Conservation (phyloP, 2,888 invertebrate species). For the Dynastes maya region DNA sequence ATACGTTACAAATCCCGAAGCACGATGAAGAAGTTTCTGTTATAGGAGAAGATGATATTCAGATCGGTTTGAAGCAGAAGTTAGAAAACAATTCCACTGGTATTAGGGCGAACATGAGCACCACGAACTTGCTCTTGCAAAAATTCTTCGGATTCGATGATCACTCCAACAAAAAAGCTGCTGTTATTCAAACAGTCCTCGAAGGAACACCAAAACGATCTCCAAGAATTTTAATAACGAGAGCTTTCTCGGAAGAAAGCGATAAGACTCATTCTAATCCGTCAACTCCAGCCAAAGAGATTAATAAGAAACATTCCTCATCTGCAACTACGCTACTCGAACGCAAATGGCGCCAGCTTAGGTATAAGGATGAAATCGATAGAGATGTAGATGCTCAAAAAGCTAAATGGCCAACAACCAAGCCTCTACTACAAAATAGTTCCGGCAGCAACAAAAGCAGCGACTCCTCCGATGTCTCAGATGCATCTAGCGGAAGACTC, state of each 20-base stretch:
- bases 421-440: slow-evolving; percentile 63
- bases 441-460: slow-evolving; percentile 66
- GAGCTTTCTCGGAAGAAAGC: slow-evolving; percentile 83
- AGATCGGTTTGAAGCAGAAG: slow-evolving; percentile 54
- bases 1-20: slow-evolving; percentile 78
- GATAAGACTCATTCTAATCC: slow-evolving; percentile 74
- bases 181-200: slow-evolving; percentile 62
- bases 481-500: slow-evolving; percentile 66
- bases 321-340: slow-evolving; percentile 69
- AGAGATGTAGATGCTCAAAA: slow-evolving; percentile 60
- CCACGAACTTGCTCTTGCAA: slow-evolving; percentile 77
- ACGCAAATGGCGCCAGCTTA: slow-evolving; percentile 67
- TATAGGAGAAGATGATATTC: slow-evolving; percentile 66
- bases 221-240: slow-evolving; percentile 81
- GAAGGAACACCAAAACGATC: slow-evolving; percentile 69
- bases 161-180: slow-evolving; percentile 50
- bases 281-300: slow-evolving; percentile 65
- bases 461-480: slow-evolving; percentile 71
- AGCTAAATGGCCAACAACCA: slow-evolving; percentile 59
- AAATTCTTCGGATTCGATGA: slow-evolving; percentile 75
- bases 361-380: slow-evolving; percentile 63
- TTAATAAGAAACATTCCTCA: slow-evolving; percentile 67
- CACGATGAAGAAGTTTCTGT: slow-evolving; percentile 66
- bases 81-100: slow-evolving; percentile 12
- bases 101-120: slow-evolving; percentile 69